A percentile compares a stretch with the other conserved stretches of the same genome.
Evolutionary conservation across 2,888 invertebrate genomes (phyloP).

Genomic region (Pammene fasciana): DNA sequence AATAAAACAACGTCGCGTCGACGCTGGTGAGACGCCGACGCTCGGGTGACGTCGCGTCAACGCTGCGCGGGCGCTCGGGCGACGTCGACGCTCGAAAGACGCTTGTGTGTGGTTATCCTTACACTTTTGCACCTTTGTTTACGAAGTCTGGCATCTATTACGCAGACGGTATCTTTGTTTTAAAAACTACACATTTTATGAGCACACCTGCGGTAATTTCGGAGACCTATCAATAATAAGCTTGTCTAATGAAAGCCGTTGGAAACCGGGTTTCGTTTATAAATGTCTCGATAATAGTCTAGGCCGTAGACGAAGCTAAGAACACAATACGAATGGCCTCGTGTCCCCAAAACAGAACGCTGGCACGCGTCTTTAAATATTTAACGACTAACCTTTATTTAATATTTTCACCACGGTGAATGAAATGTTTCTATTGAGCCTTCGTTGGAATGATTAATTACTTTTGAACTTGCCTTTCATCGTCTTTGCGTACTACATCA

Average conservation of each 20-base stretch:
- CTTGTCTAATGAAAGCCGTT: conserved; percentile 3
- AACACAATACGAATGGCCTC: conserved; percentile 36
- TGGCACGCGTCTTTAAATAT: conserved; percentile 29
- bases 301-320: conserved; percentile 12
- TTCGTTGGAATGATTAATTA: neutral
- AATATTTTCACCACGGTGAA: conserved; percentile 12
- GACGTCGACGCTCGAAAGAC: too few relatives aligned
- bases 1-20: too few relatives aligned
- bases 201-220: conserved; percentile 12
- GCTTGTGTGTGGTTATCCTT: too few relatives aligned
- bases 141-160: too few relatives aligned
- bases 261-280: conserved; percentile 24
- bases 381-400: conserved; percentile 31
- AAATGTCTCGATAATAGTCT: conserved; percentile 19
- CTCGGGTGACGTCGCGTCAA: too few relatives aligned
- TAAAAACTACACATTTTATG: neutral
- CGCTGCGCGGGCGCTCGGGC: too few relatives aligned
- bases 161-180: neutral
- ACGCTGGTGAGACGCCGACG: too few relatives aligned
- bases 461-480: neutral
- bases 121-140: too few relatives aligned
- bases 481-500: too few relatives aligned
- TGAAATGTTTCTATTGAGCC: neutral
- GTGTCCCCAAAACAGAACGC: conserved; percentile 40
- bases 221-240: conserved; percentile 17